Base-by-base conservation (phyloP, 2,888 invertebrate species). In the Branchipolynoe longqiensis region DNA sequence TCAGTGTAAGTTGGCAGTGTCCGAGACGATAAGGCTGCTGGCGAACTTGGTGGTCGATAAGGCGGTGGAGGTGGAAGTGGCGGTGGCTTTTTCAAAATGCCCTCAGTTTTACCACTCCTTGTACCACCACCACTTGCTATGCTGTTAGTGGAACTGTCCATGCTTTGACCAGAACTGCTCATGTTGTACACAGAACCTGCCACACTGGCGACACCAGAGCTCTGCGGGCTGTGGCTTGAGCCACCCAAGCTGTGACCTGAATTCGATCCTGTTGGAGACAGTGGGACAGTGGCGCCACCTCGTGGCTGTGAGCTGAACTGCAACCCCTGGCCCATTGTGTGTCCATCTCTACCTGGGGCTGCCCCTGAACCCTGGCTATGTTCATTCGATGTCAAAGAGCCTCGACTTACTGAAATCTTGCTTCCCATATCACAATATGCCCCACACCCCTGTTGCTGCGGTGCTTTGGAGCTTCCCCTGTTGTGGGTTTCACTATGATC, bases 61-160 rank as follows among this genome's bases (percentile, higher is more conserved):
- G 41, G 48, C 6, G 78, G 78, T 31, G 78, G 78, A 14, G 78
- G 78, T n/a, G 40, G 40, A 54, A 22, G 14, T 18, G 54, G 22
- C 54, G 14, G 14, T 14, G 14, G 14, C 54, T 54, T 54, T 14
- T 54, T 54, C 12, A 54, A 54, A 54, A 22, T 12, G 14, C 22
- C 54, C 14, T 54, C 22, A 12, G 14, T 18, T 12, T 54, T 54
- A 18, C 54, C 14, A 54, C 22, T 54, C 22, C 12, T 54, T 54
- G 22, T 12, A 54, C n/a, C n/a, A n/a, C n/a, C n/a, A n/a, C n/a
- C n/a, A n/a, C n/a, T n/a, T n/a, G n/a, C n/a, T n/a, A n/a, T n/a
- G n/a, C n/a, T n/a, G n/a, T n/a, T n/a, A n/a, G n/a, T n/a, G n/a
- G n/a, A n/a, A n/a, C n/a, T n/a, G n/a, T n/a, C n/a, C n/a, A n/a